Evolutionary conservation across 2,888 invertebrate species (phyloP), one percentile per base, ranked within the genome.

Genomic region (Cheilosia impressa): DNA sequence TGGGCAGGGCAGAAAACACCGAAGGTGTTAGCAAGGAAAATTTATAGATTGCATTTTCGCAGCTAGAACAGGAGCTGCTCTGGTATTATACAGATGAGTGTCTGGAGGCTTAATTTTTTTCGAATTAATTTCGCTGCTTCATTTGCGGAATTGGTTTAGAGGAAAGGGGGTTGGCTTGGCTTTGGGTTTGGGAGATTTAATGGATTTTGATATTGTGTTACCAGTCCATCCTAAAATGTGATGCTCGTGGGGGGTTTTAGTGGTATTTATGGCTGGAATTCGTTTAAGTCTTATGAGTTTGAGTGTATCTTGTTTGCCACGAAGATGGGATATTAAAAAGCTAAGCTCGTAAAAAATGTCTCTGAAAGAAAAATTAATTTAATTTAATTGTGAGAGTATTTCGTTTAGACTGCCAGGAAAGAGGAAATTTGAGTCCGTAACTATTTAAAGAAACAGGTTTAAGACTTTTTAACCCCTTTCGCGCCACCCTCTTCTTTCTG

Each of bases 21-120:
- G 52, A 63, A 62, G 76, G 81, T 76, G 75, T 69, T 69, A 57
- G 68, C 50, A 24, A 58, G 65, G 53, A 69, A 69, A 79, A 79
- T 84, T 84, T 84, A 84, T 84, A 69, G 79, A 75, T 65, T 77
- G 77, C 82, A 72, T 53, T 71, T 77, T 79, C 69, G 69, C 69
- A 83, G 66, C 69, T 80, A 31, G 17, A 71, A 41, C 50, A 47
- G 41, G 47, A 41, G 53, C 43, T 31, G 22, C 47, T 63, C 27
- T 15, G 43, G 43, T 41, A 27, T 52, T 52, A 13, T 38, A 38
- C 66, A 60, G 75, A 80, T 80, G 80, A 66, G 84, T 58, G 65
- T 63, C 69, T 75, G 10, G 73, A 65, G 75, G 76, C 9, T 62
- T 66, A 53, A 57, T 58, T 79, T 65, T 65, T 45, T 47, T 43